Percentiles rank a stretch among this genome's conserved stretches.
Evolutionary conservation across 2,888 invertebrate genomes (phyloP).

Genomic region (Phortica okadai): DNA sequence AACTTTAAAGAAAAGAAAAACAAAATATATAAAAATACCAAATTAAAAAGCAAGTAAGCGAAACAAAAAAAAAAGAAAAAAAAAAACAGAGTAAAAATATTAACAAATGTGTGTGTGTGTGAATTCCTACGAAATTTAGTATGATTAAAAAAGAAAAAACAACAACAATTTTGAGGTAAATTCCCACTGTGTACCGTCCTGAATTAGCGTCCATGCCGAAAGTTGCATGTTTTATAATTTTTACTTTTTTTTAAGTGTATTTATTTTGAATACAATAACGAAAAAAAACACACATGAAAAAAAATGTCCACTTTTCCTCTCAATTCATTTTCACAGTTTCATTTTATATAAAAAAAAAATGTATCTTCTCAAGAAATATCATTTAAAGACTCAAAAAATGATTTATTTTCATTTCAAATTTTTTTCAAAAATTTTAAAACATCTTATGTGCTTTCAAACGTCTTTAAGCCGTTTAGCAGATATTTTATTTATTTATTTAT

Average conservation of each 20-base stretch:
- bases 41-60: background rate
- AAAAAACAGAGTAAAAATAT: background rate
- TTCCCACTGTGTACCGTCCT: constrained; percentile 57
- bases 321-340: no score
- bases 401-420: no score
- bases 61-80: constrained; percentile 3
- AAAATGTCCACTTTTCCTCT: no score
- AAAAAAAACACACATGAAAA: constrained; percentile 1
- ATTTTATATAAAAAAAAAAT: no score
- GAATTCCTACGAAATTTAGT: background rate
- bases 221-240: constrained; percentile 39
- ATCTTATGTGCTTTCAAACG: no score
- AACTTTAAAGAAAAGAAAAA: no score
- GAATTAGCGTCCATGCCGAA: constrained; percentile 54
- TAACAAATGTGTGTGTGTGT: background rate
- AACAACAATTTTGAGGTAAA: constrained; percentile 24
- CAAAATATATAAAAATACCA: background rate
- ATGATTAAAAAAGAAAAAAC: constrained; percentile 19
- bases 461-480: no score
- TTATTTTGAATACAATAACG: background rate
- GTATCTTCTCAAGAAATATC: no score
- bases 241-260: constrained; percentile 4
- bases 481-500: constrained; percentile 33
- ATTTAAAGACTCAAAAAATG: no score
- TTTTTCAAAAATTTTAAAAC: no score